Evolutionary conservation across 2,797 vertebrate species (phyloP), one percentile per base, ranked within the genome.

Genomic region (Oophaga sylvatica): DNA sequence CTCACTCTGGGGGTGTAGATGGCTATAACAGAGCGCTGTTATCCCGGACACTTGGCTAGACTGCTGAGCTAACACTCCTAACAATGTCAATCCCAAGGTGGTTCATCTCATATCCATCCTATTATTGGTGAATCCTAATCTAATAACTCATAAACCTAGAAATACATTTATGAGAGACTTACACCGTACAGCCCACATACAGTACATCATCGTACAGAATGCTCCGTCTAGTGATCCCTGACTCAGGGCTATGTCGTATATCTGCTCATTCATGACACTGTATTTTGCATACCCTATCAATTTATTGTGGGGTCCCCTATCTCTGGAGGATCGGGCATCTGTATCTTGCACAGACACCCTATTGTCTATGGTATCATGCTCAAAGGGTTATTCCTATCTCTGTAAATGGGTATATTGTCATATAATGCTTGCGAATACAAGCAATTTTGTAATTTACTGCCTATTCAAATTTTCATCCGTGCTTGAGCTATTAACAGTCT

Each of bases 41-140:
- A 80, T 65, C 60, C 31, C 19, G 22, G 2, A 41, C 22, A 48
- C 17, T 80, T 35, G 12, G 11, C 79, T 80, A 63, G 79, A 45
- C 79, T 63, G 79, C 79, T 63, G 79, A 80, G 79, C 79, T 80
- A 45, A 80, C 79, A 80, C 79, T 80, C 79, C 60, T 19, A 48
- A 11, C 11, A 45, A 60, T 80, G 19, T 20, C 78, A 62, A 41
- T 20, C 31, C 20, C 26, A 79, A 35, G 4, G 0, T 31, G 11
- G 16, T 62, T 62, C 59, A 20, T 29, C 35, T 79, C 17, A 22
- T 15, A 13, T 53, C 8, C 45, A 76, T 53, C 20, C n/a, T 76
- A 48, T n/a, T 53, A 19, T 76, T 53, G 3, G 65, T 67, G 22
- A 67, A 26, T 29, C 9, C 1, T 65, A 65, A 65, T 5, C 22